A percentile compares a stretch with the other conserved stretches of the same genome.
These are phyloP conservation scores for Sarotherodon lohbergeri DNA, from an alignment of 2,113 vertebrate genomes.

Conservation along the genomic window DNA sequence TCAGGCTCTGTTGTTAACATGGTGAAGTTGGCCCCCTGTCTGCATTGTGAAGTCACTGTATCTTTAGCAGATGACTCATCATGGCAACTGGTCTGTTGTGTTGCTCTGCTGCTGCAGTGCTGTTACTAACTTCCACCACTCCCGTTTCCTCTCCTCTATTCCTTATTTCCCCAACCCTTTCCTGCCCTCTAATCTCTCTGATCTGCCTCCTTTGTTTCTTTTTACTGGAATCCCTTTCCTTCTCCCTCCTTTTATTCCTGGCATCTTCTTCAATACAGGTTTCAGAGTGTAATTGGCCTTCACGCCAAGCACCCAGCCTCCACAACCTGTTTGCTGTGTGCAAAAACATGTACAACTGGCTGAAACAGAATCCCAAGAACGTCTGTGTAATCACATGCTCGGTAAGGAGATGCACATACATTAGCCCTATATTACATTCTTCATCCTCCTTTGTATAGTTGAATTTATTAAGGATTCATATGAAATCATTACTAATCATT, in stretches of 20 bases:
- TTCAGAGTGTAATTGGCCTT: slow-evolving; percentile 96
- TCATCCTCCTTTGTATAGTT: background rate
- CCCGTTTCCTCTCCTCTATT: background rate
- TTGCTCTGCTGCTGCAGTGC: slow-evolving; percentile 8
- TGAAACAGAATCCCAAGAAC: slow-evolving; percentile 97
- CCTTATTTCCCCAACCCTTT: background rate
- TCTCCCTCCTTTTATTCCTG: background rate
- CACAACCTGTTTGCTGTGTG: slow-evolving; percentile 98
- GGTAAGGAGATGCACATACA: slow-evolving; percentile 76
- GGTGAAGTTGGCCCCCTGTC: slow-evolving; percentile 16
- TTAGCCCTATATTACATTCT: background rate
- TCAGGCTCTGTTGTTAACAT: background rate
- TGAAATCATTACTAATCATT: background rate
- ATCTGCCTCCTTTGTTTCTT: background rate
- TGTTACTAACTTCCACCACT: slow-evolving; percentile 3
- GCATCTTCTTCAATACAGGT: slow-evolving; percentile 71
- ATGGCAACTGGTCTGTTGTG: slow-evolving; percentile 9
- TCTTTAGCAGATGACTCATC: slow-evolving; percentile 38
- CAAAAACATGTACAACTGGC: slow-evolving; percentile 99
- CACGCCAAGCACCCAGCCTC: slow-evolving; percentile 90
- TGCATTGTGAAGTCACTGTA: slow-evolving; percentile 9
- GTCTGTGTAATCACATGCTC: slow-evolving; percentile 98
- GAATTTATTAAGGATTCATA: background rate
- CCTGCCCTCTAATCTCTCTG: background rate
- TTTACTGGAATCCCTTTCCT: background rate